Evolutionary conservation across 2,113 vertebrate species (phyloP).

Genomic region (Sebastes schlegelii): DNA sequence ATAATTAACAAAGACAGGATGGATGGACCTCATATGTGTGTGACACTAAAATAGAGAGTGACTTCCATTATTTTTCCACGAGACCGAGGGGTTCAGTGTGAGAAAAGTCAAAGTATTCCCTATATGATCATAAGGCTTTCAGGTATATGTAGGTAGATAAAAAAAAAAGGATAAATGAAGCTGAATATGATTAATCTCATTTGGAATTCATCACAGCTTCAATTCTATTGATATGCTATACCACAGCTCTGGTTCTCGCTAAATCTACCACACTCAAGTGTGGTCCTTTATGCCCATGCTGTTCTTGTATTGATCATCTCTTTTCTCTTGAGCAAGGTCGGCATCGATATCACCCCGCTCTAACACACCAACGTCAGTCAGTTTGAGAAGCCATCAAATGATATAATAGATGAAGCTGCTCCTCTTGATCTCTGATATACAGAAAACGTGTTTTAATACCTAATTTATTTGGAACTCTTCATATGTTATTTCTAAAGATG

Average conservation of each 20-base stretch:
- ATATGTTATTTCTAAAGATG: neutral
- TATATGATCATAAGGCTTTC: neutral
- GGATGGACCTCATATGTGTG: neutral
- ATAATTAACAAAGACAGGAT: slow-evolving; percentile 23
- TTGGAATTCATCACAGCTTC: slow-evolving; percentile 3
- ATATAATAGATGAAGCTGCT: neutral
- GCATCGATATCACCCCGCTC: neutral
- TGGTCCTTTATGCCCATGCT: neutral
- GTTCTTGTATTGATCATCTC: slow-evolving; percentile 41
- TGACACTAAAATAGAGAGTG: slow-evolving; percentile 1
- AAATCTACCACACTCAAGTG: neutral
- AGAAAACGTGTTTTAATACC: neutral
- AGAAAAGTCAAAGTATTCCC: neutral
- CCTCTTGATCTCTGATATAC: neutral
- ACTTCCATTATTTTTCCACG: neutral
- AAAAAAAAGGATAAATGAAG: slow-evolving; percentile 4
- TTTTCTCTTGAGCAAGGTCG: slow-evolving; percentile 42
- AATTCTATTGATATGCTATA: slow-evolving; percentile 38
- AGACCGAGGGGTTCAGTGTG: neutral
- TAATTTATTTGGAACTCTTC: neutral
- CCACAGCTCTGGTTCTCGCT: neutral
- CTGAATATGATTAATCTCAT: slow-evolving; percentile 28
- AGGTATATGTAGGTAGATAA: neutral
- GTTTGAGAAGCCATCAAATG: slow-evolving; percentile 1
- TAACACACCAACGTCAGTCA: neutral